Percentiles rank a stretch among this genome's conserved stretches.
These are phyloP conservation scores for Phymastichus coffea DNA, from an alignment of 1,140 invertebrate genomes.

Conservation along the genomic window DNA sequence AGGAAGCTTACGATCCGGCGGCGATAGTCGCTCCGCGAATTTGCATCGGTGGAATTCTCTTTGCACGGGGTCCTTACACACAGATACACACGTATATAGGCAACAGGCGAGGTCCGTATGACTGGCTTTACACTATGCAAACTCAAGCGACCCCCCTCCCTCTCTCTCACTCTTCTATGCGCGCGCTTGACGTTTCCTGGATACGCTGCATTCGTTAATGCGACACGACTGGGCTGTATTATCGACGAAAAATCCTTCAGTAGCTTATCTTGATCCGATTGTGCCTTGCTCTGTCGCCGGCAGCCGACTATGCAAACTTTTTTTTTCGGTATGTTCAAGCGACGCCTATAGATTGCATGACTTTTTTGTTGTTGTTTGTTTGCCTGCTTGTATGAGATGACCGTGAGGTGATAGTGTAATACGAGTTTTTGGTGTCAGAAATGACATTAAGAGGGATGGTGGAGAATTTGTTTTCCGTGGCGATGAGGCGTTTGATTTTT, in stretches of 20 bases:
- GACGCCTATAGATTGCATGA: too few relatives aligned
- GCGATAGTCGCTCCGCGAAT: conserved; percentile 48
- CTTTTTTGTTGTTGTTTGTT: not conserved
- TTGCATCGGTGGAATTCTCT: conserved; percentile 53
- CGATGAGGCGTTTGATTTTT: too few relatives aligned
- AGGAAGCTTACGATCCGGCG: conserved; percentile 49
- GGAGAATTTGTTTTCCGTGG: too few relatives aligned
- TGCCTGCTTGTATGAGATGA: too few relatives aligned
- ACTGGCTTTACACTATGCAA: too few relatives aligned
- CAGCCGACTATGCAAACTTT: not conserved
- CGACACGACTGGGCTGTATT: conserved; percentile 25
- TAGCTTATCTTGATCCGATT: conserved; percentile 29
- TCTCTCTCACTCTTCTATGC: not conserved
- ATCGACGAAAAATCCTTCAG: conserved; percentile 23
- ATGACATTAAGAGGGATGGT: too few relatives aligned
- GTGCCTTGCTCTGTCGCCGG: not conserved
- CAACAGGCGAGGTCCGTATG: too few relatives aligned
- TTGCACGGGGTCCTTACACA: conserved; percentile 35
- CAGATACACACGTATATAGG: not conserved
- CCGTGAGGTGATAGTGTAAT: too few relatives aligned
- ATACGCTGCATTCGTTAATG: conserved; percentile 33
- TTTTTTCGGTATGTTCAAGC: too few relatives aligned
- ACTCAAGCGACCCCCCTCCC: not conserved
- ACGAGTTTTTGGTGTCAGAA: too few relatives aligned
- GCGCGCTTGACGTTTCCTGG: conserved; percentile 26